These are phyloP conservation scores for Homalodisca vitripennis DNA, from an alignment of 1,140 invertebrate genomes.

Conservation along the genomic window DNA sequence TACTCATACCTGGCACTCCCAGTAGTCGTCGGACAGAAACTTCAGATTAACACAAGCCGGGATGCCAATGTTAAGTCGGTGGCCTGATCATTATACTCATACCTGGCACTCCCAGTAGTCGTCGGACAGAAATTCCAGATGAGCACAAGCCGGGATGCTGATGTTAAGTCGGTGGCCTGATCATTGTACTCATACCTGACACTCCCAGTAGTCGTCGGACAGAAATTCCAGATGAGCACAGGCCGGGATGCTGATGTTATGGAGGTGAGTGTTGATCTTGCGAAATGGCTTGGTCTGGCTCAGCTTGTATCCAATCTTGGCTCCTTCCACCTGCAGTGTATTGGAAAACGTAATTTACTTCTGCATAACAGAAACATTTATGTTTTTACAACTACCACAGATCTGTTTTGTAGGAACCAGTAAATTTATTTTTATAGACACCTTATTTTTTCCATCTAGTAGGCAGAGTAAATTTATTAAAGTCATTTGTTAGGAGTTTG, in stretches of 20 bases:
- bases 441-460: no score
- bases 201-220: slow-evolving; percentile 67
- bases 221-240: slow-evolving; percentile 52
- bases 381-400: no score
- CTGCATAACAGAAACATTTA: neutral
- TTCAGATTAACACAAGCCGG: slow-evolving; percentile 49
- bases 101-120: slow-evolving; percentile 69
- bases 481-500: no score
- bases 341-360: neutral
- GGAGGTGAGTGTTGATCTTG: slow-evolving; percentile 57
- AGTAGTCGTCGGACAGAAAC: slow-evolving; percentile 62
- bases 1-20: slow-evolving; percentile 68
- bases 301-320: slow-evolving; percentile 63
- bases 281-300: slow-evolving; percentile 62
- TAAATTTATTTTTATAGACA: no score
- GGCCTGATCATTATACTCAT: no score
- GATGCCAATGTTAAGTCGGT: slow-evolving; percentile 45
- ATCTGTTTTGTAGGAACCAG: no score
- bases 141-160: slow-evolving; percentile 50
- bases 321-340: slow-evolving; percentile 62
- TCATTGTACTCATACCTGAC: no score
- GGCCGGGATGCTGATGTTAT: slow-evolving; percentile 48
- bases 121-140: slow-evolving; percentile 55
- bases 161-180: no score
- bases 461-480: no score